Evolutionary conservation across 2,888 invertebrate genomes (phyloP).

Genomic region (Zygaena filipendulae): DNA sequence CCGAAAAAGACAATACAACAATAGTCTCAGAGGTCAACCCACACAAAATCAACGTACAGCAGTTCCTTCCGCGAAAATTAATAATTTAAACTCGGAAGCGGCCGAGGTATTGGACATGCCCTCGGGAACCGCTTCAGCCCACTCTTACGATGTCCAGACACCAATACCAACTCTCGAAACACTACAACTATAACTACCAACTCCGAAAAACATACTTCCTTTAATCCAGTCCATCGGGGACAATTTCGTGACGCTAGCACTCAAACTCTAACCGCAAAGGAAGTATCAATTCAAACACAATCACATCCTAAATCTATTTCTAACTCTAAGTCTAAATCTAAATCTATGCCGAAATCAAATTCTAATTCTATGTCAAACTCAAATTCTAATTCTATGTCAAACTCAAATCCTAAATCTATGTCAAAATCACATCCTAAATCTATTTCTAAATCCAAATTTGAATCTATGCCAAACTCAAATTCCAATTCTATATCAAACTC

Average conservation of each 20-base stretch:
- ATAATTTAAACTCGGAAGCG: slow-evolving; percentile 14
- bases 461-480: not conserved
- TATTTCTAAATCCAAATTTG: not conserved
- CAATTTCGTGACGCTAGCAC: no score
- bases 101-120: slow-evolving; percentile 12
- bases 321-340: slow-evolving; percentile 10
- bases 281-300: slow-evolving; percentile 1
- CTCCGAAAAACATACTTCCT: slow-evolving; percentile 6
- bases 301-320: slow-evolving; percentile 11
- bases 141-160: slow-evolving; percentile 2
- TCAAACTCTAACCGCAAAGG: not conserved
- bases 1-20: slow-evolving; percentile 10
- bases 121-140: slow-evolving; percentile 11
- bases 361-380: no score
- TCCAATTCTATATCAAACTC: not conserved
- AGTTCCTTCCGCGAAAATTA: slow-evolving; percentile 3
- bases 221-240: slow-evolving; percentile 5
- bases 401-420: not conserved
- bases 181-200: slow-evolving; percentile 4
- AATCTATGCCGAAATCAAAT: slow-evolving; percentile 4
- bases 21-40: slow-evolving; percentile 1
- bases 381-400: not conserved
- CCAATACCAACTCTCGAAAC: slow-evolving; percentile 1
- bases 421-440: not conserved
- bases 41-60: slow-evolving; percentile 1